Base-by-base conservation (phyloP, 2,797 vertebrate genomes). In the Rhinogobio ventralis region DNA sequence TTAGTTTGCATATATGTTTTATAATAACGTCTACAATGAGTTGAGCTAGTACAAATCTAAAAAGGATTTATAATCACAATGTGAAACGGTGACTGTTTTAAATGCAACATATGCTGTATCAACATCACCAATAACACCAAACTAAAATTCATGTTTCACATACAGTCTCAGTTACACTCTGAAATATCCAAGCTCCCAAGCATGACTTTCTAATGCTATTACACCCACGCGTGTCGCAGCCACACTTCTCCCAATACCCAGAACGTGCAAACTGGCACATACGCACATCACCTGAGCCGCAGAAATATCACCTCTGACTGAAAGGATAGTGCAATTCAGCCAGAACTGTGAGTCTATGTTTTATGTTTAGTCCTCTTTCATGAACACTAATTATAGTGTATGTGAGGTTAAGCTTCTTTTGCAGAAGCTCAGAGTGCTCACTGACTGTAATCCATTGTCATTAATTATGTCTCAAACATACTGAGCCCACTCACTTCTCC, bases 381-480 rank as follows among this genome's bases (percentile, higher is more conserved):
- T 74, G 33, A 81, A 81, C 76, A 89, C 90, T 90, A 92, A 93
- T 93, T 94, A 93, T 92, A 94, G 92, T 89, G 91, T 91, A 89
- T 86, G 85, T 90, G 89, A 92, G 91, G 93, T 91, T 91, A 92
- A 90, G 90, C 90, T 90, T 90, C 88, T 67, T 79, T 86, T 86
- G 82, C 77, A 46, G 79, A 84, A 83, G 81, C 79, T 82, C 72
- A 71, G 53, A 77, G 42, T 11, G 57, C 83, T 84, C 67, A 74
- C 73, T 93, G 90, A 92, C 88, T 92, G 91, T 93, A 94, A 95
- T 93, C 93, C 92, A 94, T 94, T 94, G 92, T 93, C 94, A 94
- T 94, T 95, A 95, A 95, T 95, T 94, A 94, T 93, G 93, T 95
- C 92, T 94, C 93, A 93, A 93, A 95, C 92, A 92, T 94, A 80